Evolutionary conservation across 2,797 vertebrate species (phyloP).

Genomic region (Pangasius djambal): DNA sequence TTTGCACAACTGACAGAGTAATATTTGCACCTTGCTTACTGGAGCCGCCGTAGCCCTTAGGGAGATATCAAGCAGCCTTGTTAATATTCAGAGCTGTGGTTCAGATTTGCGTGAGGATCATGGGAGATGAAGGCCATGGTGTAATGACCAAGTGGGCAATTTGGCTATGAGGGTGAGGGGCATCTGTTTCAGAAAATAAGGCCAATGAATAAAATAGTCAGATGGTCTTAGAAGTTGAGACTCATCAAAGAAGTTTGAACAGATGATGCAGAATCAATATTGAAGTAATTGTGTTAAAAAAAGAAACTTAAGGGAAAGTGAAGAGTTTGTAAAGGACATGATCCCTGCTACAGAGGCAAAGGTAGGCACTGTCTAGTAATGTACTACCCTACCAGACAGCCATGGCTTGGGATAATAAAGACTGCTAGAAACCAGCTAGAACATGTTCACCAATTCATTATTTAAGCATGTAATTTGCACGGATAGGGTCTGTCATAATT

Average conservation of each 20-base stretch:
- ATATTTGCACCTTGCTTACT: slow-evolving; percentile 49
- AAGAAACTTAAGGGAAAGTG: neutral
- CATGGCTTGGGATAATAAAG: neutral
- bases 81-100: slow-evolving; percentile 65
- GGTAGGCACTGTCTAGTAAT: no score
- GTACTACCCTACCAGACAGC: neutral
- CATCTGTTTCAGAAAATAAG: slow-evolving; percentile 4
- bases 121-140: slow-evolving; percentile 42
- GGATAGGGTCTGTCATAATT: neutral
- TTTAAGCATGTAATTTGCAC: neutral
- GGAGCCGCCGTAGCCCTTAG: slow-evolving; percentile 22
- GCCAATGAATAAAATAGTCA: neutral
- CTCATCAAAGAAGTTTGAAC: neutral
- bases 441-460: neutral
- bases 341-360: neutral
- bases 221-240: neutral
- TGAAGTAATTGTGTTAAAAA: neutral
- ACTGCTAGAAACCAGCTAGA: neutral
- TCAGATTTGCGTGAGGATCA: slow-evolving; percentile 50
- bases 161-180: neutral
- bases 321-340: neutral
- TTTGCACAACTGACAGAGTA: slow-evolving; percentile 59
- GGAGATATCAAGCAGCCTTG: slow-evolving; percentile 38
- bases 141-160: slow-evolving; percentile 42
- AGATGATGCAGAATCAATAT: neutral